Evolutionary conservation across 2,113 vertebrate species (phyloP), one percentile per base, ranked within the genome.

Genomic region (Lanius collurio): DNA sequence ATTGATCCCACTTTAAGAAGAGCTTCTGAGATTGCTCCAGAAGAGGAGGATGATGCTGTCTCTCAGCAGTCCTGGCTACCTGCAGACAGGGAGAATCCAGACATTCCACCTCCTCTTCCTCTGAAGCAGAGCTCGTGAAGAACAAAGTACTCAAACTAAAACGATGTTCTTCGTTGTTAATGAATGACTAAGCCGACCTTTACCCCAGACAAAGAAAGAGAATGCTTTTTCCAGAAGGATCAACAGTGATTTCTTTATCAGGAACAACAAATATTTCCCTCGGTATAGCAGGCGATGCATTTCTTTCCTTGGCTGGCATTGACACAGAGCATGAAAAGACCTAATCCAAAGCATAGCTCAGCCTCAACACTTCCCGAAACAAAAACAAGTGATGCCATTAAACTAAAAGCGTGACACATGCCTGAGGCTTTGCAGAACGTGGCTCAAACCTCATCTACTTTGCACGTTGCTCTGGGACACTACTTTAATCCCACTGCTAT

Each of bases 161-260:
- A 52, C 63, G 11, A 16, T 9, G 44, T 62, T 74, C 35, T 67
- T 59, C 37, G 22, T 10, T 63, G 67, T 95, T 94, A 85, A 96
- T 87, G 91, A 95, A 76, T 83, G 33, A 96, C 93, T 87, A 74
- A 83, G 2, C 27, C 6, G 80, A 96, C 96, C 96, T 97, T 96
- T 96, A 79, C 35, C 83, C 83, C 3, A 35, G n/a, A 65, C 2
- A 31, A 84, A 63, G 35, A 80, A 87, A 77, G 19, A 16, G 59
- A 82, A 74, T 28, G 10, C 31, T 69, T 85, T 78, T 73, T 71
- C 89, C 59, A 57, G 24, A 70, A 78, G 30, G 62, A 80, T 56
- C 50, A 77, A 64, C 59, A 37, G 49, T 69, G 70, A 94, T 89
- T 92, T 87, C 88, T 69, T 8, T 47, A 64, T 50, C 75, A 55